Conservation (phyloP, 2,888 invertebrate genomes). For the Drosophila formosana region DNA sequence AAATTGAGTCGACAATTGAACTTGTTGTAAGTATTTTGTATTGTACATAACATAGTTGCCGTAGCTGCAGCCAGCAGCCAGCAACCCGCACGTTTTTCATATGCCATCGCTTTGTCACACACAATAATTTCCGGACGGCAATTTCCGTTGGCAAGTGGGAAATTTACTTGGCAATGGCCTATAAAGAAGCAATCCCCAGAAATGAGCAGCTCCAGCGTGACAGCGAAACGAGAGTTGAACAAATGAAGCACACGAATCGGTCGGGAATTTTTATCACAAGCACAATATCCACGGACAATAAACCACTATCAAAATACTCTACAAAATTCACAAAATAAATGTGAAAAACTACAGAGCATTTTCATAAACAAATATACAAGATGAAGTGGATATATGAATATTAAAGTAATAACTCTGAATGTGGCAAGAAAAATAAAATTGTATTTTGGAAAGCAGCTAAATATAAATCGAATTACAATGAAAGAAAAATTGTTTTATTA, state of each 20-base stretch:
- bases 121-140: constrained; percentile 56
- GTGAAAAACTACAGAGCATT: too few species aligned
- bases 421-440: too few species aligned
- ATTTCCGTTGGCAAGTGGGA: constrained; percentile 57
- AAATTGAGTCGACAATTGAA: constrained; percentile 9
- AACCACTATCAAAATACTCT: constrained; percentile 5
- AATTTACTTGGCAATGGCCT: constrained; percentile 51
- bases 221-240: constrained; percentile 14
- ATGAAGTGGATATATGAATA: too few species aligned
- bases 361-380: too few species aligned
- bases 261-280: constrained; percentile 36
- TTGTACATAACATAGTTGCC: constrained; percentile 8
- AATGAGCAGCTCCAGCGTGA: constrained; percentile 4
- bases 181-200: constrained; percentile 45
- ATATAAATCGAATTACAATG: too few species aligned
- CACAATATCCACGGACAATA: not conserved
- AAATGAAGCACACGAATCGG: constrained; percentile 37
- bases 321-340: not conserved
- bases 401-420: too few species aligned
- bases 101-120: constrained; percentile 34
- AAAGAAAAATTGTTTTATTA: too few species aligned
- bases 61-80: not conserved
- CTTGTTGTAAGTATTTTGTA: not conserved
- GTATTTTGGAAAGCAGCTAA: too few species aligned
- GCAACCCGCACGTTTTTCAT: constrained; percentile 18